Conservation (phyloP, 2,113 vertebrate genomes). For the Ondatra zibethicus region DNA sequence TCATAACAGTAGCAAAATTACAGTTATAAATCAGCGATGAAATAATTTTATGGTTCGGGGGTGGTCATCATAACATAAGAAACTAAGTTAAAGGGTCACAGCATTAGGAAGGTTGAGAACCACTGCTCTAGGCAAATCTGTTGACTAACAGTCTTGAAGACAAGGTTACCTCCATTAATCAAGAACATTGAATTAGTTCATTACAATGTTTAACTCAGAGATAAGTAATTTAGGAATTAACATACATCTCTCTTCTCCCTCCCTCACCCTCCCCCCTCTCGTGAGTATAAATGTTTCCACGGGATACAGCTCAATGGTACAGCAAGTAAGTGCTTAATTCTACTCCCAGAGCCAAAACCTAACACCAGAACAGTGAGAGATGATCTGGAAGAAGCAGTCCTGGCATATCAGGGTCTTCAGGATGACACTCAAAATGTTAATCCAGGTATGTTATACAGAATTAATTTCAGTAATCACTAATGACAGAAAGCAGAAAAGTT, state of each 20-base stretch:
- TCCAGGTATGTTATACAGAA: background rate
- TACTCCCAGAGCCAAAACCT: background rate
- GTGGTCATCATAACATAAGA: background rate
- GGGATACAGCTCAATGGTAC: background rate
- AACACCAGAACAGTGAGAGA: background rate
- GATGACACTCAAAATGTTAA: constrained; percentile 50
- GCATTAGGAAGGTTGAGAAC: background rate
- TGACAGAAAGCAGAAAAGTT: constrained; percentile 4
- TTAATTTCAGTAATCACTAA: constrained; percentile 52
- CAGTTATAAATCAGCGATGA: background rate
- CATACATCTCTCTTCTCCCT: too few relatives aligned
- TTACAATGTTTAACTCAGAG: background rate
- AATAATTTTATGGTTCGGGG: background rate
- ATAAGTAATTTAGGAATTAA: background rate
- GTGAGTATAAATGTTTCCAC: background rate
- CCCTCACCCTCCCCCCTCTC: fast-evolving
- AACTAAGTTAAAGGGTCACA: background rate
- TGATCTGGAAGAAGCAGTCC: background rate
- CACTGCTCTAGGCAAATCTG: constrained; percentile 7
- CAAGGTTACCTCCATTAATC: constrained; percentile 1
- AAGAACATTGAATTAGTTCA: background rate
- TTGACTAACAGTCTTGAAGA: constrained; percentile 38
- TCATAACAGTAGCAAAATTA: background rate
- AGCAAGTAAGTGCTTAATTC: background rate
- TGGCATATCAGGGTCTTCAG: constrained; percentile 27